Evolutionary conservation across 2,113 vertebrate genomes (phyloP), one percentile per base, ranked within the genome.

Genomic region (Poeciliopsis turrubarensis): DNA sequence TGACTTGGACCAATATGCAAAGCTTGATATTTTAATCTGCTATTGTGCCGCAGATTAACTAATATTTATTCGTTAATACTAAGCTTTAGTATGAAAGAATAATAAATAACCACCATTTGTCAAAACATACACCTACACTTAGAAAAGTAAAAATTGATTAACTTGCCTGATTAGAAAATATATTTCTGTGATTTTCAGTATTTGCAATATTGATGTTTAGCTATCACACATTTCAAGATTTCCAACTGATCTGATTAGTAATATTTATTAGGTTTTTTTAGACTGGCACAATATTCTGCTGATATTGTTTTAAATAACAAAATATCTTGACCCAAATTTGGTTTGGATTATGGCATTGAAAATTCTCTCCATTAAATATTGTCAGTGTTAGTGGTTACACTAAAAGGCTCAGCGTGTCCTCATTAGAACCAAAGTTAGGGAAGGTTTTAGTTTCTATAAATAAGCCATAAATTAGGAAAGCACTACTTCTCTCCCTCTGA

Each of bases 371-470:
- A 32, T 66, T n/a, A 39, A 26, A 17, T 1, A 73, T 57, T 70
- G 25, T 32, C 44, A 67, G 12, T 71, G 74, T 64, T 27, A 78
- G 5, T 37, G 69, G 66, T 26, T 70, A 54, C 19, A 13, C 25
- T 47, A 72, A 61, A 41, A 39, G 27, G 1, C 13, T 41, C 13
- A 11, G 62, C 62, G 3, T 72, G 44, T 37, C 77, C 65, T 88
- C 72, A 75, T 87, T 88, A 86, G 76, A 84, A 68, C 41, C 32
- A 68, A 37, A 72, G 71, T 66, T 26, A 60, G 39, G 62, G 76
- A 81, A 0, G 60, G 71, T 78, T 80, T 80, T 72, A n/a, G 60
- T 60, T 60, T 61, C 77, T 75, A 78, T 81, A 76, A 84, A 84
- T 68, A 75, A 75, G 11, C 37, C 72, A 70, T 25, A 68, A 65